Conservation (phyloP, 2,797 vertebrate genomes). For the Cyclura pinguis region DNA sequence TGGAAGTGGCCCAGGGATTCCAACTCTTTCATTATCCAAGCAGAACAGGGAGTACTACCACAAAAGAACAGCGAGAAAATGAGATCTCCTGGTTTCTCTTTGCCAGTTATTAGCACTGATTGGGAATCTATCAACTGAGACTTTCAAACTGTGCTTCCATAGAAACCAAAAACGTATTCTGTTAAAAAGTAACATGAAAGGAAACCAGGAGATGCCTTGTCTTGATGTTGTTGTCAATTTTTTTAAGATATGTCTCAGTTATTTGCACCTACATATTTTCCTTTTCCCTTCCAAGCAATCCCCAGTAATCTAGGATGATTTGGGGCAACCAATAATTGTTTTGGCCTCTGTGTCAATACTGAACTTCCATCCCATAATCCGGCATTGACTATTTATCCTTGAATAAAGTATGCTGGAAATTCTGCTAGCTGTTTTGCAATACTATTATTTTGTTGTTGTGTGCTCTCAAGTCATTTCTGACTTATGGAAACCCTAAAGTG, state of each 20-base stretch:
- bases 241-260: neutral
- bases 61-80: no score
- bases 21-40: neutral
- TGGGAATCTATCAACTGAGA: neutral
- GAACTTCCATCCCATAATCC: neutral
- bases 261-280: neutral
- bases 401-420: constrained; percentile 11
- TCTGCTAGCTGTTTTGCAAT: constrained; percentile 26
- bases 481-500: no score
- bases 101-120: neutral
- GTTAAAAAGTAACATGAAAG: no score
- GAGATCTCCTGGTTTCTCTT: neutral
- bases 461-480: no score
- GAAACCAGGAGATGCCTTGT: neutral
- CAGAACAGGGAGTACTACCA: neutral
- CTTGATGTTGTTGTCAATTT: neutral
- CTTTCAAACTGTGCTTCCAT: neutral
- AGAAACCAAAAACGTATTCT: no score
- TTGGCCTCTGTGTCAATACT: neutral
- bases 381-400: neutral
- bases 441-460: neutral
- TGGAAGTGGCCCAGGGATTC: neutral
- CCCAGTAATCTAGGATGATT: neutral
- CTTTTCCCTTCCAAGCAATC: neutral
- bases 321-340: neutral